phyloP scores from a whole-genome alignment of 2,888 invertebrate genomes.

The Orchestes rusci region DNA sequence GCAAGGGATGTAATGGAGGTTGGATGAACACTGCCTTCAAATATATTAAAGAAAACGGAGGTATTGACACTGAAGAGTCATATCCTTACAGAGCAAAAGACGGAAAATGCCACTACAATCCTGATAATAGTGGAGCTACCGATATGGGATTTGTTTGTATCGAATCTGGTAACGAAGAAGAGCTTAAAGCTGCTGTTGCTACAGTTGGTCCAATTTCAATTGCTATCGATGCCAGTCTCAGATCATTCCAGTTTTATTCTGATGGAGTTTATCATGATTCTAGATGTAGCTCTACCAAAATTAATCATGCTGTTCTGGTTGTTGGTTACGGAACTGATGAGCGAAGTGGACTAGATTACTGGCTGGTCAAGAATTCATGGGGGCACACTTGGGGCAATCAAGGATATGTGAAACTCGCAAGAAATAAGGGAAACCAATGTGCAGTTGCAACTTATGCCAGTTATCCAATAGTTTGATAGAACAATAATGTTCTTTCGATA shows the following conservation, averaged over 20 bases:
- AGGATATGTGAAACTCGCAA: constrained; percentile 82
- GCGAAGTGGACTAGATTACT: constrained; percentile 67
- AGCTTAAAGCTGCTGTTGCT: constrained; percentile 29
- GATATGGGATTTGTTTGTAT: constrained; percentile 76
- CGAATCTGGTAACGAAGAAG: constrained; percentile 49
- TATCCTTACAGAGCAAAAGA: constrained; percentile 82
- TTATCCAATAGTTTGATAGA: constrained; percentile 79
- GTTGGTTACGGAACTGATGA: constrained; percentile 75
- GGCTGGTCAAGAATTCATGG: constrained; percentile 87
- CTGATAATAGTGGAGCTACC: constrained; percentile 63
- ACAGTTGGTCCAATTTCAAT: constrained; percentile 30
- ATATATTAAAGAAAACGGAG: constrained; percentile 75
- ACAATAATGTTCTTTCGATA: no score
- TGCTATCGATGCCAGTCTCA: constrained; percentile 30
- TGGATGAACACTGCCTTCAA: constrained; percentile 76
- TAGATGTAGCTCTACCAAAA: constrained; percentile 57
- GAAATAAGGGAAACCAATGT: constrained; percentile 56
- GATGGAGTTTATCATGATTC: constrained; percentile 52
- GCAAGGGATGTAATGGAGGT: constrained; percentile 87
- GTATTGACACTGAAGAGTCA: constrained; percentile 79
- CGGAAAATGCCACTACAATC: constrained; percentile 65
- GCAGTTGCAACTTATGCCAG: constrained; percentile 53
- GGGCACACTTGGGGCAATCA: constrained; percentile 70
- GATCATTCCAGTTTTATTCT: constrained; percentile 28
- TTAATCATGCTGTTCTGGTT: constrained; percentile 82